A percentile compares a stretch with the other conserved stretches of the same genome.
Conservation (phyloP, 2,888 invertebrate genomes). For the Drosophila lacicola region DNA sequence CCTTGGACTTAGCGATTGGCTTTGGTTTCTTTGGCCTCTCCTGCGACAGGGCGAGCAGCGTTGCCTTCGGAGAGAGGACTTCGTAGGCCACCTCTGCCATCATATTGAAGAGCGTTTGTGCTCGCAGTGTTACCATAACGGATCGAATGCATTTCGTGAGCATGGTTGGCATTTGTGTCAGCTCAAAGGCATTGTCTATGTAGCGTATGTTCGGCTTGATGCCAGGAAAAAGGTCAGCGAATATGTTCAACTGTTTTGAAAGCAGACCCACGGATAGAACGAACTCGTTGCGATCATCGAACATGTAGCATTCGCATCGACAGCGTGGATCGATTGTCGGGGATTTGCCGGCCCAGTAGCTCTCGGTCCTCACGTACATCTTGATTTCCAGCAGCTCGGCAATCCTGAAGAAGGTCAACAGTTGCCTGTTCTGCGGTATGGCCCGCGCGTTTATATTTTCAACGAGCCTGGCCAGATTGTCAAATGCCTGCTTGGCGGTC, state of each 20-base stretch:
- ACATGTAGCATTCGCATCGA: constrained; percentile 35
- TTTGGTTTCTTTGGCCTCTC: no score
- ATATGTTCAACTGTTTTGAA: background rate
- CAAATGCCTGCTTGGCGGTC: constrained; percentile 16
- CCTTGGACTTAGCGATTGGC: background rate
- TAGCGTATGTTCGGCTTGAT: constrained; percentile 7
- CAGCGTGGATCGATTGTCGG: background rate
- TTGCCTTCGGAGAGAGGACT: background rate
- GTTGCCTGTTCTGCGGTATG: constrained; percentile 7
- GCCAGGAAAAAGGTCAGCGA: background rate
- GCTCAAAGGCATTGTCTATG: constrained; percentile 21
- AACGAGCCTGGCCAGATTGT: constrained; percentile 4
- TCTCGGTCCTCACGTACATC: constrained; percentile 23
- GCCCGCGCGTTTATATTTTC: constrained; percentile 13
- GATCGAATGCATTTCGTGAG: constrained; percentile 1
- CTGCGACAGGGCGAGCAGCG: background rate
- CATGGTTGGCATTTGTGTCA: constrained; percentile 6
- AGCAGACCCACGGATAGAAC: constrained; percentile 12
- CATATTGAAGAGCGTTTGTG: background rate
- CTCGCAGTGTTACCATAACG: background rate
- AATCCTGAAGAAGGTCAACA: constrained; percentile 27
- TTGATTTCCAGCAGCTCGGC: constrained; percentile 22
- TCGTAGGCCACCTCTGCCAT: constrained; percentile 16
- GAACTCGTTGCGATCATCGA: constrained; percentile 30
- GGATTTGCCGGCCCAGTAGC: background rate